phyloP scores from a whole-genome alignment of 30 jellyfish, hydroid and myxozoan species.

The Chrysaora quinquecirrha region DNA sequence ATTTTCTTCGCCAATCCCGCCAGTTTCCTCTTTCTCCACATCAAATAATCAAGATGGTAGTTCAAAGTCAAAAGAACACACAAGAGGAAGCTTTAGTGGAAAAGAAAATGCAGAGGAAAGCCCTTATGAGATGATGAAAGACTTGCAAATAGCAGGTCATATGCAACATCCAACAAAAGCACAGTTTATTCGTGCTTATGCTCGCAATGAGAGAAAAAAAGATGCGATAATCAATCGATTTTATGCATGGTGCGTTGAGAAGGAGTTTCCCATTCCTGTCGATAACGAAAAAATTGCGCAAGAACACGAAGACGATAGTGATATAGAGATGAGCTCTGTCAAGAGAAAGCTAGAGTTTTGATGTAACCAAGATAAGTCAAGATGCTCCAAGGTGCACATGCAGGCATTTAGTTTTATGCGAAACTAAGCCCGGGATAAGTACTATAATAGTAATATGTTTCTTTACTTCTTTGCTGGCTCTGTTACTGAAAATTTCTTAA shows the following conservation, averaged over 20 bases:
- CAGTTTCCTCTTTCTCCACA: neutral
- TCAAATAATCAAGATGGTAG: neutral
- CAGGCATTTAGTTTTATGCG: too few species aligned
- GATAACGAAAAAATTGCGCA: neutral
- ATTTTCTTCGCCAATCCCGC: too few species aligned
- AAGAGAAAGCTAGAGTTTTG: too few species aligned
- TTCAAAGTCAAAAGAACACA: too few species aligned
- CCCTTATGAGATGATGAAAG: neutral
- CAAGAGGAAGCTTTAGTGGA: neutral
- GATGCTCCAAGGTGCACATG: too few species aligned
- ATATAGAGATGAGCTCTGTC: neutral
- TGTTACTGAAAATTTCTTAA: too few species aligned
- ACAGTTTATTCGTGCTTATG: neutral
- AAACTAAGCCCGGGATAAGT: too few species aligned
- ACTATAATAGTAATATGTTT: too few species aligned
- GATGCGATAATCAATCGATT: neutral
- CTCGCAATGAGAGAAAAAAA: neutral
- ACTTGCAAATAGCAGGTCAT: neutral
- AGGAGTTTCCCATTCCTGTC: neutral
- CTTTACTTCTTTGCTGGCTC: too few species aligned
- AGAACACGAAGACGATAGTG: neutral
- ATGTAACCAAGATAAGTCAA: too few species aligned
- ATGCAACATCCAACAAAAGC: neutral
- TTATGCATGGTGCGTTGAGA: neutral
- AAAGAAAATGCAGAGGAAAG: neutral